Percentiles rank a stretch among this genome's conserved stretches.
Evolutionary conservation across 2,113 vertebrate genomes (phyloP).

Genomic region (Megaptera novaeangliae): DNA sequence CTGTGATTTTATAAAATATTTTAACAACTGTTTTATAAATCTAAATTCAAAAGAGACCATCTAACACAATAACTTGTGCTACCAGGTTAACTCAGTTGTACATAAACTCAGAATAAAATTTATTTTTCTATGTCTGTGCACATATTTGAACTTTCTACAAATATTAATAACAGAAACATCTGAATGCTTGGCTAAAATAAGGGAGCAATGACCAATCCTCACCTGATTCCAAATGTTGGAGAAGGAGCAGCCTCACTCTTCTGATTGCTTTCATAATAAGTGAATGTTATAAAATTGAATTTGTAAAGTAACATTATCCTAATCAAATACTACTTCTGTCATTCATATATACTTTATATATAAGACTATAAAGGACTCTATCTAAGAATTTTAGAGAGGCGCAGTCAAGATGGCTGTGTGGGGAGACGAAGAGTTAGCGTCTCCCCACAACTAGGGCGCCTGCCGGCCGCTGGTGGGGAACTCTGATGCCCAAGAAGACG

Average conservation of each 20-base stretch:
- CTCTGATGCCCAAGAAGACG: too few species aligned
- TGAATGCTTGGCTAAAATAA: neutral
- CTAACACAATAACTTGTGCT: neutral
- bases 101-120: neutral
- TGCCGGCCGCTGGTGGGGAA: too few species aligned
- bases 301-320: neutral
- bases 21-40: neutral
- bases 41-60: neutral
- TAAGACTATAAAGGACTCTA: neutral
- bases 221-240: neutral
- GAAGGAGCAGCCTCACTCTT: neutral
- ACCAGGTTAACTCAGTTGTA: neutral
- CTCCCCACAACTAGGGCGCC: too few species aligned
- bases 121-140: neutral
- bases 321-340: neutral
- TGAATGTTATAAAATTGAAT: neutral
- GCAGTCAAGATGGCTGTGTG: too few species aligned
- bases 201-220: neutral
- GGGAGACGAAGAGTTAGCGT: too few species aligned
- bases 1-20: neutral
- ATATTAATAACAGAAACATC: neutral
- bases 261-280: neutral
- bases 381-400: neutral
- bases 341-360: neutral
- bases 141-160: neutral